Evolutionary conservation across 2,888 invertebrate genomes (phyloP).

Genomic region (Phalera bucephala): DNA sequence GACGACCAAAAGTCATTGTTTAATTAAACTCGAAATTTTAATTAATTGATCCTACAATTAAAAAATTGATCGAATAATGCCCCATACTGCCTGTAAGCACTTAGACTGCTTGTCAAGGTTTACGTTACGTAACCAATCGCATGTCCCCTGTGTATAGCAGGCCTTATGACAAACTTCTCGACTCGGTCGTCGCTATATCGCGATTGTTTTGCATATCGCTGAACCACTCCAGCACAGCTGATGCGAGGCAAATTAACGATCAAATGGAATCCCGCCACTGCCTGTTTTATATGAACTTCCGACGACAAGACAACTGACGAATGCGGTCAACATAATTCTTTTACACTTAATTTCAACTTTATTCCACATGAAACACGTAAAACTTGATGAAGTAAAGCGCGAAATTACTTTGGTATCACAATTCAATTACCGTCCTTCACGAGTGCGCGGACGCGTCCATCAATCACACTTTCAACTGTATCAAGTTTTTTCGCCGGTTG

Average conservation of each 20-base stretch:
- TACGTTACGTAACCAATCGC: too few species aligned
- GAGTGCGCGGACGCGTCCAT: slow-evolving; percentile 62
- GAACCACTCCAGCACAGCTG: slow-evolving; percentile 53
- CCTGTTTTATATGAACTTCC: slow-evolving; percentile 52
- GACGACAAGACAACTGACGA: slow-evolving; percentile 39
- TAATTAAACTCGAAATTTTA: too few species aligned
- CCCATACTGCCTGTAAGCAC: too few species aligned
- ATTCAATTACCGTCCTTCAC: slow-evolving; percentile 74
- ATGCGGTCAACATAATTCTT: slow-evolving; percentile 28
- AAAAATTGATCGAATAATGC: too few species aligned
- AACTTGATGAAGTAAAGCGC: slow-evolving; percentile 41
- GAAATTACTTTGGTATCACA: slow-evolving; percentile 60
- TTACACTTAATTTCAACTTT: slow-evolving; percentile 45
- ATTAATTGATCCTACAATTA: too few species aligned
- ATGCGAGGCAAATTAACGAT: slow-evolving; percentile 74
- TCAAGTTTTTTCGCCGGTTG: slow-evolving; percentile 66
- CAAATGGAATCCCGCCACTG: slow-evolving; percentile 63
- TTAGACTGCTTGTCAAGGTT: too few species aligned
- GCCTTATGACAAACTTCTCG: too few species aligned
- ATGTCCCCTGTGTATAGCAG: too few species aligned
- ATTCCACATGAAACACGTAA: slow-evolving; percentile 37
- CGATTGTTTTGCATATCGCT: slow-evolving; percentile 78
- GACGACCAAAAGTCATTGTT: too few species aligned
- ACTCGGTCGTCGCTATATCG: slow-evolving; percentile 58
- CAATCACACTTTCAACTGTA: slow-evolving; percentile 80